Percentiles rank a stretch among this genome's conserved stretches.
These are phyloP conservation scores for Intellagama lesueurii DNA, from an alignment of 2,797 vertebrate genomes.

Conservation along the genomic window DNA sequence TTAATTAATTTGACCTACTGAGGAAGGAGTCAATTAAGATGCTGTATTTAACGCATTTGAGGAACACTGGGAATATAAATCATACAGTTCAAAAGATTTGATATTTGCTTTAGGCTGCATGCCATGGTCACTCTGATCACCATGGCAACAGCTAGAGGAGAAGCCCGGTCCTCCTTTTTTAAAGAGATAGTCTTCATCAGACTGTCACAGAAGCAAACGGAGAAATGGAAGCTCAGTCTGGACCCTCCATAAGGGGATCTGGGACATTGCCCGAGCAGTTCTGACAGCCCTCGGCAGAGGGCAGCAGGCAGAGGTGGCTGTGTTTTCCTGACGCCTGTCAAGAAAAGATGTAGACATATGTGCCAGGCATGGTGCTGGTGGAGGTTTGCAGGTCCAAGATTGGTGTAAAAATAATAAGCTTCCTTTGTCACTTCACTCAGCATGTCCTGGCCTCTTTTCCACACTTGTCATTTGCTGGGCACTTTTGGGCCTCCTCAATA, in stretches of 20 bases:
- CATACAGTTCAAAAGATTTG: conserved; percentile 22
- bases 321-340: background rate
- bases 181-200: background rate
- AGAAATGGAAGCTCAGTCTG: background rate
- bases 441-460: background rate
- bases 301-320: background rate
- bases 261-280: background rate
- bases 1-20: conserved; percentile 43
- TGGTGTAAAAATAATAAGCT: background rate
- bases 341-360: too few relatives aligned
- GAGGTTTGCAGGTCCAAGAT: background rate
- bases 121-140: conserved; percentile 37
- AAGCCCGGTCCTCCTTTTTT: background rate
- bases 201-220: background rate
- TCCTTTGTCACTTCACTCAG: background rate
- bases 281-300: background rate
- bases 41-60: conserved; percentile 28
- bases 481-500: background rate
- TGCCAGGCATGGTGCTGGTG: background rate
- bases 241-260: background rate
- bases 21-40: conserved; percentile 36
- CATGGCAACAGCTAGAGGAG: conserved; percentile 33
- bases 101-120: conserved; percentile 20
- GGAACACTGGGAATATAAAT: conserved; percentile 35
- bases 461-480: background rate